Conservation (phyloP, 1,140 invertebrate species). For the Drosophila melanica region DNA sequence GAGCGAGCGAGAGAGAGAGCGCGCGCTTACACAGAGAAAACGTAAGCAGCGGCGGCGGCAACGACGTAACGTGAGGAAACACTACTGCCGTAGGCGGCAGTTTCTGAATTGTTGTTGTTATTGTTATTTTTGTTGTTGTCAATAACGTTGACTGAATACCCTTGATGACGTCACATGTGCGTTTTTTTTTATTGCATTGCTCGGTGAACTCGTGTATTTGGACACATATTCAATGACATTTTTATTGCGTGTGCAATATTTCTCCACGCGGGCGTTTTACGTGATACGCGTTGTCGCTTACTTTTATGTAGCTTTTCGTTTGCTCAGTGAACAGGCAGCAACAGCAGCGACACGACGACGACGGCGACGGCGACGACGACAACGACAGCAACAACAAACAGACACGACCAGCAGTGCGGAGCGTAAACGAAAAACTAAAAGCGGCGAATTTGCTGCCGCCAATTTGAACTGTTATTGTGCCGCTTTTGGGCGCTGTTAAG, state of each 20-base stretch:
- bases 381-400: constrained; percentile 60
- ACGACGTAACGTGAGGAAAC: constrained; percentile 27
- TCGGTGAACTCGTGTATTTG: constrained; percentile 1
- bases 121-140: constrained; percentile 3
- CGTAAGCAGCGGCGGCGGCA: constrained; percentile 25
- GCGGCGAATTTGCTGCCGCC: constrained; percentile 48
- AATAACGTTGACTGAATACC: constrained; percentile 1
- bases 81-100: constrained; percentile 1
- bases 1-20: constrained; percentile 14
- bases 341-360: constrained; percentile 44
- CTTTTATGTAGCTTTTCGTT: constrained; percentile 37
- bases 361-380: constrained; percentile 24
- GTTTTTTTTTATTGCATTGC: neutral
- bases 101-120: neutral
- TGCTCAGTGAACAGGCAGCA: constrained; percentile 36
- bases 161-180: constrained; percentile 23
- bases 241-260: neutral
- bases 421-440: constrained; percentile 58
- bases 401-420: constrained; percentile 61
- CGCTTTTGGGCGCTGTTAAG: constrained; percentile 35
- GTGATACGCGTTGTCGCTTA: constrained; percentile 39
- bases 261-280: constrained; percentile 43
- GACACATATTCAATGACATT: constrained; percentile 1
- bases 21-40: constrained; percentile 36
- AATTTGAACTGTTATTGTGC: constrained; percentile 46